phyloP scores from a whole-genome alignment of 92 coral and sea anemone genomes.

The Virgularia gustaviana region DNA sequence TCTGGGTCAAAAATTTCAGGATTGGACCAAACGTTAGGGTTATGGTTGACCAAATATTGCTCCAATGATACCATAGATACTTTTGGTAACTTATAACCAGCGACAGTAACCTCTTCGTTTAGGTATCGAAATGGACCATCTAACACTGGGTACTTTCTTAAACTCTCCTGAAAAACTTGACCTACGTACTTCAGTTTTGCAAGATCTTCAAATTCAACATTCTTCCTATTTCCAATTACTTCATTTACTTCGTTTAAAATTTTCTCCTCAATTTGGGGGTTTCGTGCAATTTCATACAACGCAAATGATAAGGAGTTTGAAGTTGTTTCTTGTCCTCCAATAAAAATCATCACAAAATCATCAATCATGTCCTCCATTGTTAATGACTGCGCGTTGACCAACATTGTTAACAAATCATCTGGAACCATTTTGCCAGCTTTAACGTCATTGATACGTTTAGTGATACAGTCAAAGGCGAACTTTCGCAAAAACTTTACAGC shows the following conservation, averaged over 20 bases:
- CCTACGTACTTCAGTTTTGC: neutral
- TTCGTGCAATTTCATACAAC: neutral
- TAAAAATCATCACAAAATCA: neutral
- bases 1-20: no score
- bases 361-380: slow-evolving; percentile 2
- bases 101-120: neutral
- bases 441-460: neutral
- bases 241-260: neutral
- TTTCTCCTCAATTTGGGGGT: neutral
- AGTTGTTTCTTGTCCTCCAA: neutral
- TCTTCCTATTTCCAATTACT: neutral
- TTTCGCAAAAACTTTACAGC: neutral
- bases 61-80: no score
- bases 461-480: neutral
- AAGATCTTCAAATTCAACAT: slow-evolving; percentile 6
- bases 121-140: neutral
- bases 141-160: neutral
- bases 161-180: neutral
- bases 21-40: no score
- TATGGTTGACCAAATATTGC: no score
- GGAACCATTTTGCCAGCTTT: neutral
- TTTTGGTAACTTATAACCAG: neutral
- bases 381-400: neutral
- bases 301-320: neutral
- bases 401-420: neutral